Evolutionary conservation across 2,888 invertebrate species (phyloP).

Genomic region (Serripes groenlandicus): DNA sequence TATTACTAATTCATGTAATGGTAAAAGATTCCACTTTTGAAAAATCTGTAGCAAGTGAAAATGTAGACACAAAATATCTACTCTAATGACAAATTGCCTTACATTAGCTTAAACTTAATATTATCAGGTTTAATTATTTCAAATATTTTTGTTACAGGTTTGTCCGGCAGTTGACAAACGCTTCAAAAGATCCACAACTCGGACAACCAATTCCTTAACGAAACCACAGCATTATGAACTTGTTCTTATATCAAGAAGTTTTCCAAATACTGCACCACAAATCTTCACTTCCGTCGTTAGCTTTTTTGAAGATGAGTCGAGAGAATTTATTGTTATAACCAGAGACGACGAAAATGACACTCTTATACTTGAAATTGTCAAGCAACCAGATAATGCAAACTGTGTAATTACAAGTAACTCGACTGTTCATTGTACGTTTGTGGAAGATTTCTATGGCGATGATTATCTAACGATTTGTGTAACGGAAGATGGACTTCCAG

Average conservation of each 20-base stretch:
- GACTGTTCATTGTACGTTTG: constrained; percentile 51
- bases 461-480: constrained; percentile 51
- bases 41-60: no score
- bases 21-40: no score
- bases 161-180: constrained; percentile 2
- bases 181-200: constrained; percentile 3
- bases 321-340: constrained; percentile 29
- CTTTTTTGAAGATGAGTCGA: constrained; percentile 34
- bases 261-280: constrained; percentile 45
- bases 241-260: constrained; percentile 30
- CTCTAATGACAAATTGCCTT: no score
- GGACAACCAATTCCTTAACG: neutral
- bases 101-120: no score
- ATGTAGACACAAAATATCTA: no score
- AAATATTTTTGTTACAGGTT: no score
- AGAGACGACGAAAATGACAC: constrained; percentile 66
- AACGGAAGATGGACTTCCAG: constrained; percentile 49
- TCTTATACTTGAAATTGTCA: constrained; percentile 50
- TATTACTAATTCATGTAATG: no score
- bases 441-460: constrained; percentile 64
- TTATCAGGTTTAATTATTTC: no score
- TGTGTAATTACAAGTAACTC: constrained; percentile 51
- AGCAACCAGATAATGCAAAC: constrained; percentile 39
- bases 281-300: constrained; percentile 35
- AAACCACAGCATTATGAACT: constrained; percentile 32